These are phyloP conservation scores for roundworm (Caenorhabditis elegans) DNA, from an alignment of 1,140 invertebrate species.

Conservation along the genomic window WBcel235 BX284604.4:3227501-3228000, in stretches of 20 bases:
- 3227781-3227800: conserved; percentile 11
- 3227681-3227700: conserved; percentile 8
- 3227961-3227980: conserved; percentile 6
- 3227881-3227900: too few species aligned
- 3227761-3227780: neutral
- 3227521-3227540: too few species aligned
- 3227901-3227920: conserved; percentile 13
- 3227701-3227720: neutral
- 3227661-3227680: too few species aligned
- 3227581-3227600: conserved; percentile 24
- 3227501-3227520: too few species aligned
- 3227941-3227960: neutral
- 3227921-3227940: conserved; percentile 11
- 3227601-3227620: neutral
- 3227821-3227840: neutral
- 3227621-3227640: too few species aligned
- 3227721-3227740: too few species aligned
- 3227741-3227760: too few species aligned
- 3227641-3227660: conserved; percentile 23
- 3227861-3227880: conserved; percentile 2
- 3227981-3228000: conserved; percentile 22
- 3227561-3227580: too few species aligned
- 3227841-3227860: conserved; percentile 19
- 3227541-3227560: neutral
- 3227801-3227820: neutral